A percentile compares a stretch with the other conserved stretches of the same genome.
Evolutionary conservation across 2,888 invertebrate species (phyloP).

Genomic region (Chelonus formosanus): DNA sequence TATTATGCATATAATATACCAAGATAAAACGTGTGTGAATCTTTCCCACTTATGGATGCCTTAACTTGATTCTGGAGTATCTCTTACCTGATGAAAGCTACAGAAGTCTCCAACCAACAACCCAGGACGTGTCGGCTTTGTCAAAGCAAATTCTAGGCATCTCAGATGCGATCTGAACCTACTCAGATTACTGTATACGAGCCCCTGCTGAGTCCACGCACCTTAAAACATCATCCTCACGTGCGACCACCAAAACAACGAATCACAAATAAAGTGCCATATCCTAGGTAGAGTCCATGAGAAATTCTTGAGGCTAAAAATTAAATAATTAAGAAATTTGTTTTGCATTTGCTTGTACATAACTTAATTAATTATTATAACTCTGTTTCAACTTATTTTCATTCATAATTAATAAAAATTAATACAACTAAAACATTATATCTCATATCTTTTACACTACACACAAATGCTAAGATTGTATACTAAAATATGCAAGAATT

Average conservation of each 20-base stretch:
- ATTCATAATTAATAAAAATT: no score
- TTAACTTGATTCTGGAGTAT: neutral
- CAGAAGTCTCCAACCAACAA: slow-evolving; percentile 12
- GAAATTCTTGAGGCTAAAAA: slow-evolving; percentile 14
- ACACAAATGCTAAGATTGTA: no score
- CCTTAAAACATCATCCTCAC: slow-evolving; percentile 61
- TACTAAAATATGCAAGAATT: no score
- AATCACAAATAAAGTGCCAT: slow-evolving; percentile 40
- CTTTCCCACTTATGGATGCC: neutral
- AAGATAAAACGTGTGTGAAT: slow-evolving; percentile 1
- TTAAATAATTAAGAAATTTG: neutral
- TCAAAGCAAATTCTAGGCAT: slow-evolving; percentile 51
- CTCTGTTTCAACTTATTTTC: no score
- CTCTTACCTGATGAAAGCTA: neutral
- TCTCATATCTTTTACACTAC: no score
- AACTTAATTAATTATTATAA: no score
- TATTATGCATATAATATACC: neutral
- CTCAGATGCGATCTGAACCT: slow-evolving; percentile 55
- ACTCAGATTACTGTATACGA: slow-evolving; percentile 57
- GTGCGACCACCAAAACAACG: slow-evolving; percentile 55
- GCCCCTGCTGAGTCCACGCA: slow-evolving; percentile 53
- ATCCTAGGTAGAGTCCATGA: slow-evolving; percentile 4
- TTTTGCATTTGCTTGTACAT: no score
- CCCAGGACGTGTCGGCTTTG: slow-evolving; percentile 53
- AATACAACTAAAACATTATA: no score